These are phyloP conservation scores for Rhagophthalmus giganteus DNA, from an alignment of 2,888 invertebrate species.

Conservation along the genomic window DNA sequence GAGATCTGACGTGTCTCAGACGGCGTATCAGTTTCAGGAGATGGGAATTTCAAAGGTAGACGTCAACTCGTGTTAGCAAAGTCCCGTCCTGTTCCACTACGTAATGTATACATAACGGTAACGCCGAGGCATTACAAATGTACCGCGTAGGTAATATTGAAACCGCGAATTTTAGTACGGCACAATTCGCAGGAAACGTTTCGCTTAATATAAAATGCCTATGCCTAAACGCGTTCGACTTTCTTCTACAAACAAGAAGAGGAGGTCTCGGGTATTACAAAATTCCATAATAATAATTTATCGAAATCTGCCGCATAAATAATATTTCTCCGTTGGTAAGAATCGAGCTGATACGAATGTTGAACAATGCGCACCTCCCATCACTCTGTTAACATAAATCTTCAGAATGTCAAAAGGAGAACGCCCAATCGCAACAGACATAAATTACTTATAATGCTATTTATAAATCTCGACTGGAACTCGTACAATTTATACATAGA, in stretches of 20 bases:
- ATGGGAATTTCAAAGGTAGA: constrained; percentile 47
- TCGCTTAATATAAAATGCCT: no score
- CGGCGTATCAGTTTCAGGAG: constrained; percentile 40
- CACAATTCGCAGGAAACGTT: no score
- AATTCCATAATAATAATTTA: constrained; percentile 43
- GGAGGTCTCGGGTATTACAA: constrained; percentile 31
- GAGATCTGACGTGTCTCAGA: constrained; percentile 39
- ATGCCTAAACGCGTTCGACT: constrained; percentile 7
- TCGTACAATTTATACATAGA: constrained; percentile 43
- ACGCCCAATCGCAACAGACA: constrained; percentile 57
- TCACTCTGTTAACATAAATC: constrained; percentile 57
- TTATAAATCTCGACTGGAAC: constrained; percentile 53
- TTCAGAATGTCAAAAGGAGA: constrained; percentile 53
- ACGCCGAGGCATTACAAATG: constrained; percentile 35
- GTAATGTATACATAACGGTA: constrained; percentile 38
- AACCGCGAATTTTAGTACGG: constrained; percentile 8
- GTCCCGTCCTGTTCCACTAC: constrained; percentile 38
- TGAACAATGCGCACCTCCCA: constrained; percentile 54
- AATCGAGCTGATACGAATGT: constrained; percentile 43
- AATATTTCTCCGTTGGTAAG: constrained; percentile 53
- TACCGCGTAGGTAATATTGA: constrained; percentile 19
- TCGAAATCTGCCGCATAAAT: constrained; percentile 57
- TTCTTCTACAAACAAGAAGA: constrained; percentile 27
- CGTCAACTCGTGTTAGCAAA: constrained; percentile 50
- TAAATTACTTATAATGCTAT: constrained; percentile 57